These are phyloP conservation scores for Acanthopleura granulata DNA, from an alignment of 2,888 invertebrate species.

Conservation along the genomic window DNA sequence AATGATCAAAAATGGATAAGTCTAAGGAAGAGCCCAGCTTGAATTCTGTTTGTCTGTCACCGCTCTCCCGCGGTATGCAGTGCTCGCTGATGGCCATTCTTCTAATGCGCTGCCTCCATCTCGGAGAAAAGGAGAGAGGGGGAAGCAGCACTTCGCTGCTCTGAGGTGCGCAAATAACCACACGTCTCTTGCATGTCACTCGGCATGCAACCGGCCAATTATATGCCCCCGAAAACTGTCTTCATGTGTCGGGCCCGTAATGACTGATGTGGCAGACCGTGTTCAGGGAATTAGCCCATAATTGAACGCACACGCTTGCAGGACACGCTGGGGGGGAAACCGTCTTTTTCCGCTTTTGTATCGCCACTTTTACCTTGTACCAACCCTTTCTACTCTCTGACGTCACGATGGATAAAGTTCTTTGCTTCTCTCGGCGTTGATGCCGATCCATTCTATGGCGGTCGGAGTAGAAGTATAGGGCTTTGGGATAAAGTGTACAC, in stretches of 20 bases:
- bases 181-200: constrained; percentile 10
- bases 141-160: background rate
- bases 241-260: background rate
- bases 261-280: background rate
- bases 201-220: constrained; percentile 12
- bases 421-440: no score
- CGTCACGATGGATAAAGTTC: no score
- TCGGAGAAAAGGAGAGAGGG: background rate
- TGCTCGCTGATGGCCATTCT: no score
- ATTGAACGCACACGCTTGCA: constrained; percentile 2
- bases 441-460: no score
- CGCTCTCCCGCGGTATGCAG: no score
- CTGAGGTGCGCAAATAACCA: background rate
- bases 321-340: background rate
- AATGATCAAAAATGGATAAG: constrained; percentile 18
- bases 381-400: no score
- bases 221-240: background rate
- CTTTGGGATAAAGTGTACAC: no score
- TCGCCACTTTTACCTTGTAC: no score
- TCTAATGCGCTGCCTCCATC: no score
- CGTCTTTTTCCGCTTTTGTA: background rate
- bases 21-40: background rate
- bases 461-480: no score
- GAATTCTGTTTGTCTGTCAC: background rate
- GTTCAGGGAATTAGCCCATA: background rate